Evolutionary conservation across 1,140 invertebrate species (phyloP), one percentile per base, ranked within the genome.

Genomic region (Phymastichus coffea): DNA sequence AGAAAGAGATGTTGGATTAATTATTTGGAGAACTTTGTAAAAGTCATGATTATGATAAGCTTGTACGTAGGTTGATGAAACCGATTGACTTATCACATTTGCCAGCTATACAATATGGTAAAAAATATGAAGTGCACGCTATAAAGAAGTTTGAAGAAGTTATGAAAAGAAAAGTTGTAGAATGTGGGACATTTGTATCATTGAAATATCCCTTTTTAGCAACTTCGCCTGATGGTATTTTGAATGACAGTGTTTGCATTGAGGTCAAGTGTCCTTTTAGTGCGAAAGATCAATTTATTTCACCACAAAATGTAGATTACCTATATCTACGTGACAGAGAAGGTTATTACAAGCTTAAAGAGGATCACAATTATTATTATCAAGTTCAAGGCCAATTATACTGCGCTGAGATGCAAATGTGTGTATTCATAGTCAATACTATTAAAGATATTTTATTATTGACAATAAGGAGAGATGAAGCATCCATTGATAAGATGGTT

Each of bases 181-280:
- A 46, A 40, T 63, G 48, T 49, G 51, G 37, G 37, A 57, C 33
- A 23, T 57, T 61, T 19, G 43, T 64, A 15, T 54, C 41, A 2
- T 23, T 43, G 7, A 57, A 74, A 37, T 46, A 63, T 17, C 64
- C 63, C 1, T 64, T 52, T 40, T 61, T 76, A 30, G 71, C 40
- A 19, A 70, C 70, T 22, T 63, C 64, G 9, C 73, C 72, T 28
- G 70, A 75, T 66, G 68, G 72, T 1, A 49, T 76, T 12, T 28
- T 75, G 14, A 64, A 57, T 28, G 35, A 64, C 17, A 60, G 70
- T 47, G 30, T 17, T 20, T 43, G 38, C 26, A 14, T 68, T 12
- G 64, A 66, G 60, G 54, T 66, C 3, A 66, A 68, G 57, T 64
- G 58, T 47, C 64, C 61, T 20, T 60, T 26, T 57, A 44, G 43